These are phyloP conservation scores for Cryptocephalus moraei DNA, from an alignment of 2,888 invertebrate species.

Conservation along the genomic window DNA sequence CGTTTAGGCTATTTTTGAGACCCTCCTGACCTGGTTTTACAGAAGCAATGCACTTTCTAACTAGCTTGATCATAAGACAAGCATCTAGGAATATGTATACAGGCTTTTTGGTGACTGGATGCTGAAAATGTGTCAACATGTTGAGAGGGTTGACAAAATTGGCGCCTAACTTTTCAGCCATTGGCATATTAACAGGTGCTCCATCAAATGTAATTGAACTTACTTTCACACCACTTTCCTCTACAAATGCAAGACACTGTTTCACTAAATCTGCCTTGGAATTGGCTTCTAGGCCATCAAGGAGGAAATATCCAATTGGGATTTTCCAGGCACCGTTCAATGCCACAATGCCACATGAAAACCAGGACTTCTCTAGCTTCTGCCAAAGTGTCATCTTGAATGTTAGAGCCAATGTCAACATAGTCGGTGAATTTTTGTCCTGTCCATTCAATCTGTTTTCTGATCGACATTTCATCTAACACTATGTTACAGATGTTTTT, in stretches of 20 bases:
- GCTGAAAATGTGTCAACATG: no score
- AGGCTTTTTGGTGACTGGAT: no score
- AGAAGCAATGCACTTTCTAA: no score
- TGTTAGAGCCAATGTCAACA: background rate
- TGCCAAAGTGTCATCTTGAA: background rate
- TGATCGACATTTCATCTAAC: background rate
- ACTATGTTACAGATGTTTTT: background rate
- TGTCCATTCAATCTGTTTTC: background rate
- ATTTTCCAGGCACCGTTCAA: conserved; percentile 18
- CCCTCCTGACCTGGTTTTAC: no score
- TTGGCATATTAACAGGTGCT: no score
- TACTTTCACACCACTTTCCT: conserved; percentile 13
- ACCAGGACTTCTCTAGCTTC: background rate
- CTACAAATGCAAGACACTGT: conserved; percentile 11
- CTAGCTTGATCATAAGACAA: no score
- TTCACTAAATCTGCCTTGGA: conserved; percentile 12
- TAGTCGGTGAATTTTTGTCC: background rate
- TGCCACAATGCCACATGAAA: no score
- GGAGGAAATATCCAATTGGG: conserved; percentile 19
- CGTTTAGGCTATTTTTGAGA: no score
- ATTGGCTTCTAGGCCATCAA: conserved; percentile 8
- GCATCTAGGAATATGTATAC: no score
- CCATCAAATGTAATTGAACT: conserved; percentile 20
- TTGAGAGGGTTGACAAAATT: no score
- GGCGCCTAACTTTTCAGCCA: no score